Base-by-base conservation (phyloP, 2,797 vertebrate genomes). In the Momotus momota region DNA sequence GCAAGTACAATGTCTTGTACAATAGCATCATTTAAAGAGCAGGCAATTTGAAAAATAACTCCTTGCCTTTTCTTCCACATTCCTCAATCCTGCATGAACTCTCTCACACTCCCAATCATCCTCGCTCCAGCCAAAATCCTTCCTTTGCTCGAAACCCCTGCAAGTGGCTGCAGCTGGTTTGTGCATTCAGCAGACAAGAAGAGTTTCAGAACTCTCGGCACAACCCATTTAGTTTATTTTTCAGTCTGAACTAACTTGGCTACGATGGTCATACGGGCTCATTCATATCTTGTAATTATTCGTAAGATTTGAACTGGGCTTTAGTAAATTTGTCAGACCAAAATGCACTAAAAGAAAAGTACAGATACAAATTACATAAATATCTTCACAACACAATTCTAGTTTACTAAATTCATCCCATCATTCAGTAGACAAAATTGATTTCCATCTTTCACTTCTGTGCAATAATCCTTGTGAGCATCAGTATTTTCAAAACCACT, bases 211-310 rank as follows among this genome's bases (percentile, higher is more conserved):
- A 20, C 4, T 46, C n/a, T 29, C 2, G 5, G 25, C n/a, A 61
- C 8, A 71, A 7, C 2, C 27, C 13, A 8, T 57, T 25, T 12
- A 45, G 10, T 6, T 4, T 7, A 19, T 18, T 25, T 70, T 86
- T 72, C 41, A 81, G 23, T n/a, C 73, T 60, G 60, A 91, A 19
- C 10, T 26, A 8, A 17, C 31, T 71, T 46, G 46, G 31, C 51
- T 81, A 1, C 1, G 3, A 48, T 0, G 5, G 5, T 22, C 41
- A 13, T 4, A 65, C 9, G 8, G 61, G 10, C 4, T 79, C 6
- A n/a, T n/a, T 57, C 41, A 8, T 31, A n/a, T 71, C 81, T 62
- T 33, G 9, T 21, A 51, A 23, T 45, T 72, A 10, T 52, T 87
- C 25, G 3, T 21, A 60, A 40, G 46, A 46, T 69, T 58, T 79